Base-by-base conservation (phyloP, 2,113 vertebrate genomes). In the Muntiacus reevesi region DNA sequence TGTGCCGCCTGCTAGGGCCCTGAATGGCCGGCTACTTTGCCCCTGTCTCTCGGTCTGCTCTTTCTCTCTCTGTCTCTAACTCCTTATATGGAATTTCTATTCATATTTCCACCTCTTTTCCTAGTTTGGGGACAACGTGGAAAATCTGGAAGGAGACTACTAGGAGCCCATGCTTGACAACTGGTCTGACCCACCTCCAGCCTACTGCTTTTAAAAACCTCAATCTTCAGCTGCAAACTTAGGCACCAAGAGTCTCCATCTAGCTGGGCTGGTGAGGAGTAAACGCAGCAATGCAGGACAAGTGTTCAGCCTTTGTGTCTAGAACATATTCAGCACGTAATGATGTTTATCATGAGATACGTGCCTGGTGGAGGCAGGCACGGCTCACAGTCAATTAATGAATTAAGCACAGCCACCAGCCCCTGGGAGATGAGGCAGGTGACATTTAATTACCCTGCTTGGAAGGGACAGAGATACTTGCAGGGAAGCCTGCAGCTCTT, bases 211-310 rank as follows among this genome's bases (percentile, higher is more conserved):
- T 7, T 10, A 1, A 45, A 2, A 45, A 13, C 50, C 85, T 1
- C 0, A 0, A 0, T 4, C 40, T 7, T n/a, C 28, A n/a, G 92
- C 84, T 47, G 33, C 25, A 47, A 4, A 45, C 19, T 40, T 0
- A 1, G 91, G 21, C 3, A 4, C 0, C 4, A 1, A 5, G 45
- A 4, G 57, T 1, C 5, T 5, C 54, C 7, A 1, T 13, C 88
- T 36, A 17, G 0, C 3, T 1, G 0, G 47, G 3, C 6, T 0
- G 9, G 2, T 1, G 71, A 36, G 11, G n/a, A 9, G 3, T 2
- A 10, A 28, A 1, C 0, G 12, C 28, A 43, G 12, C 36, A 0
- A 0, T 0, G 6, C 6, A 2, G 4, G 3, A 45, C 0, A 4
- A 5, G 50, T 1, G 8, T 12, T 40, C 1, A 12, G 79, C 83